phyloP scores from a whole-genome alignment of 2,113 vertebrate species.

The Promerops cafer region DNA sequence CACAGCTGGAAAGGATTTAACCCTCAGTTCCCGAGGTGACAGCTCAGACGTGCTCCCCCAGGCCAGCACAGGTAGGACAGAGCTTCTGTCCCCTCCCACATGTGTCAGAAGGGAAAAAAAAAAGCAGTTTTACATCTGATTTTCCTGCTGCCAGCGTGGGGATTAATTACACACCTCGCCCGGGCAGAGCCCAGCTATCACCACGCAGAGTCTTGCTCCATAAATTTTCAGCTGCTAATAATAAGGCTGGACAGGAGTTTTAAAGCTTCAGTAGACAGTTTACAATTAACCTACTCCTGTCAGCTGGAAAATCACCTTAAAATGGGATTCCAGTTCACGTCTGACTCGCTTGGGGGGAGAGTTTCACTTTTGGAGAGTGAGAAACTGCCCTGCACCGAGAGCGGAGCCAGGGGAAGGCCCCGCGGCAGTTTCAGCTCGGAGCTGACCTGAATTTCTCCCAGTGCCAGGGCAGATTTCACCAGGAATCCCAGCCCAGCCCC shows the following conservation, averaged over 20 bases:
- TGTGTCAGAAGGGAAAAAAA: background rate
- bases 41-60: accelerated
- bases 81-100: background rate
- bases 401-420: background rate
- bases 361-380: background rate
- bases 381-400: background rate
- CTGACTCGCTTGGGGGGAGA: background rate
- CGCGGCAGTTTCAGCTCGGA: background rate
- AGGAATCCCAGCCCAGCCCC: background rate
- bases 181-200: constrained; percentile 46
- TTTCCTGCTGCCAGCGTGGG: background rate
- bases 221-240: constrained; percentile 68
- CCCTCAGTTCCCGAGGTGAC: accelerated
- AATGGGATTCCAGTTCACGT: constrained; percentile 57
- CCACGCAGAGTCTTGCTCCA: constrained; percentile 55
- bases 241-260: constrained; percentile 70
- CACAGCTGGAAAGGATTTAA: background rate
- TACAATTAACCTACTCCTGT: constrained; percentile 75
- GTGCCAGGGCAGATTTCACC: accelerated
- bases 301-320: constrained; percentile 75
- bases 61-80: background rate
- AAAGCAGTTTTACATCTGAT: background rate
- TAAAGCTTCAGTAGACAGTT: constrained; percentile 66
- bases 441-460: background rate
- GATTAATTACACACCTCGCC: constrained; percentile 26